Evolutionary conservation across 2,797 vertebrate genomes (phyloP), one percentile per base, ranked within the genome.

Genomic region (Sarcophilus harrisii): DNA sequence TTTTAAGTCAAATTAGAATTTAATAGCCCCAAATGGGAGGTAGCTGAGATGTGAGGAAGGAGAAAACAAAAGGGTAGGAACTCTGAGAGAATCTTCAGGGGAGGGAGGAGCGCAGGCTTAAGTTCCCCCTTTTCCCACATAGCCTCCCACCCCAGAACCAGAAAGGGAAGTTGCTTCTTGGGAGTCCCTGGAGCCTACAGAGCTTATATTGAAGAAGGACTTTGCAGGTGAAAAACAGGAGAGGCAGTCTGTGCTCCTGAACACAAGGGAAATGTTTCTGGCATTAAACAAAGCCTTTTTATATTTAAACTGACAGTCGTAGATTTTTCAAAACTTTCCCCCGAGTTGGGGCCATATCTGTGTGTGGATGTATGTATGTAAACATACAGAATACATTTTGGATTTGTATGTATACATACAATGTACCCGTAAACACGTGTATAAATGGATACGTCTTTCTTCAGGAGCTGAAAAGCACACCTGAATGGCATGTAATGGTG

Each of bases 201-300:
- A 27, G 38, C 73, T 87, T 49, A 87, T 54, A 90, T 57, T 57
- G 90, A 57, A 54, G 90, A 90, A 90, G 90, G 55, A 45, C 90
- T 57, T 54, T 90, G 60, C 28, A 1, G 5, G 10, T 30, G 90
- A 57, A 91, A 91, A 93, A 91, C 94, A 96, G 97, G 96, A 96
- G 94, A 96, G 91, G 30, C 0, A 32, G 18, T 93, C 92, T 4
- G 32, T 0, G 92, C 93, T 96, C 93, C 89, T 91, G 92, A 73
- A 91, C 95, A 6, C 9, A 60, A 94, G 89, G 73, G 30, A 95
- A 96, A 96, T 45, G 97, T 94, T 97, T 90, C 97, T 97, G 97
- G 97, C 98, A 98, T 98, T 97, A 97, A 97, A 97, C 97, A 98
- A 98, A 98, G 98, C 97, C 97, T 97, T 96, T 97, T 98, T 97